Base-by-base conservation (phyloP, 2,888 invertebrate species). In the Sclerodermus sp. region DNA sequence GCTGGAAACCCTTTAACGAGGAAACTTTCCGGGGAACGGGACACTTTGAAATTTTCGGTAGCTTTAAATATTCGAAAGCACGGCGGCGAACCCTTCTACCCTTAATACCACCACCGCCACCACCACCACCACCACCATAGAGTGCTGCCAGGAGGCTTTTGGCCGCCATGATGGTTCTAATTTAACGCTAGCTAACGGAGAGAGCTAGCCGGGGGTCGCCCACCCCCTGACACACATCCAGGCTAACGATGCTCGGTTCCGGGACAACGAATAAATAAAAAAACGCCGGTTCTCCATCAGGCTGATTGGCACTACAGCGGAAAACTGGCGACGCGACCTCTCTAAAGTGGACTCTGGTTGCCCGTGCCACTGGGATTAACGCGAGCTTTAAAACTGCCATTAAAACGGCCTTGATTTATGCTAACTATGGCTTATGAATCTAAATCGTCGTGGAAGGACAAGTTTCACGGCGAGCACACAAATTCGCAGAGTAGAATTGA, bases 121-220 rank as follows among this genome's bases (percentile, higher is more conserved):
- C 51, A 23, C 45, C 43, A 31, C 37, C 30, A 39, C 34, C 14
- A 31, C 37, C 49, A 40, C 49, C 43, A 42, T 44, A n/a, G n/a
- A 8, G 23, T 23, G 23, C 8, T 23, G 23, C 23, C 23, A 23
- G 23, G 23, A 23, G 23, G 23, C 55, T 49, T 57, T 36, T 45
- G 17, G 48, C 38, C 55, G 58, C 57, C 61, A 66, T 57, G 60
- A 61, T 51, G 60, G 60, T 62, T 66, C 64, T 66, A 68, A 70
- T 69, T 69, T 69, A 70, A 68, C 69, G 70, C 70, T 60, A 65
- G 57, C 58, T 62, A 60, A 58, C 57, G 48, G 42, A 50, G 58
- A 39, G n/a, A n/a, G n/a, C n/a, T 53, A 48, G 50, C 46, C 38
- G 47, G 45, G 45, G 39, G 30, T 45, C 16, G 53, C 49, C 49